Evolutionary conservation across 2,797 vertebrate genomes (phyloP).

Genomic region (Ceyx erithaca): DNA sequence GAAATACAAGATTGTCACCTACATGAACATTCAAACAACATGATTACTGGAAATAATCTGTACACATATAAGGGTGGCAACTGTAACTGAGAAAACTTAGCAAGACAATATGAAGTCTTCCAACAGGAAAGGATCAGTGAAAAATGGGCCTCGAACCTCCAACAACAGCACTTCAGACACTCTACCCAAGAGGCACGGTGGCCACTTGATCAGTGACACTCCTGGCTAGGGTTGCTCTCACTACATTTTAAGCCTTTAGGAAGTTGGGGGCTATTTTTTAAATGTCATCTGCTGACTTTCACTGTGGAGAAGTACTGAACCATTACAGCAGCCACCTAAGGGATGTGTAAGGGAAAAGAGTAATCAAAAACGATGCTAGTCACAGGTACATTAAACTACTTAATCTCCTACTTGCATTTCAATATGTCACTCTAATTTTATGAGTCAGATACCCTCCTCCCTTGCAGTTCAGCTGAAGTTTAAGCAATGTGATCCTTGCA

Average conservation of each 20-base stretch:
- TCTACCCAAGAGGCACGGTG: not conserved
- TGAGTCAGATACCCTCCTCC: not conserved
- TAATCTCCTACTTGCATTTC: not conserved
- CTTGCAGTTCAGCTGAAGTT: conserved; percentile 2
- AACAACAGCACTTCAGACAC: not conserved
- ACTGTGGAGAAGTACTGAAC: not conserved
- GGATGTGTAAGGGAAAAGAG: not conserved
- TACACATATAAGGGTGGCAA: not conserved
- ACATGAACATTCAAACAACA: not conserved
- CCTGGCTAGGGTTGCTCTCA: not conserved
- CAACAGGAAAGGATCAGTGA: not conserved
- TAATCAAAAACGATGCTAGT: not conserved
- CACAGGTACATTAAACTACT: not conserved
- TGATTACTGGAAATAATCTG: not conserved
- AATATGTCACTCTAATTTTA: not conserved
- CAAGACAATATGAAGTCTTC: not conserved
- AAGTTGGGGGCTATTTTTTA: not conserved
- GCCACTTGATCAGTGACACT: not conserved
- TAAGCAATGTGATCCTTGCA: not conserved
- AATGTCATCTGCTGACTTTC: not conserved
- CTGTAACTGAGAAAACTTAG: not conserved
- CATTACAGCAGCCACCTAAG: not conserved
- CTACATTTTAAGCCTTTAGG: not conserved
- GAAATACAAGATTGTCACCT: not conserved
- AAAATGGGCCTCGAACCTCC: not conserved